A percentile compares a stretch with the other conserved stretches of the same genome.
Evolutionary conservation across 1,140 invertebrate genomes (phyloP).

Genomic region (Linepithema humile): DNA sequence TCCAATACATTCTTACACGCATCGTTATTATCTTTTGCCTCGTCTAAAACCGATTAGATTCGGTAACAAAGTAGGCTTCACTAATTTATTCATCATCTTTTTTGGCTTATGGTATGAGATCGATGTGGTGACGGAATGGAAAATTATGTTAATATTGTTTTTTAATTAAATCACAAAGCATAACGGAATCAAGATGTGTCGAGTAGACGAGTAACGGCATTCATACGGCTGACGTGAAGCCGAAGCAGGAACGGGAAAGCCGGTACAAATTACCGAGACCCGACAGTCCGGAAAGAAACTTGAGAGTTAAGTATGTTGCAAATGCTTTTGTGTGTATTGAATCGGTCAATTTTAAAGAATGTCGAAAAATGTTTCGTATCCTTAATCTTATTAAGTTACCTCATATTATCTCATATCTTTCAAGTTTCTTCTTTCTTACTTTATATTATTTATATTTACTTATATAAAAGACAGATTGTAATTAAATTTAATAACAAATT

Average conservation of each 20-base stretch:
- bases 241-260: not conserved
- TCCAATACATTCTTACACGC: too few species aligned
- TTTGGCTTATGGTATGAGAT: not conserved
- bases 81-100: not conserved
- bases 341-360: too few species aligned
- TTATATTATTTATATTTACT: too few species aligned
- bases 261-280: not conserved
- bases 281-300: not conserved
- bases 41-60: too few species aligned
- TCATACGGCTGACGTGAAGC: slow-evolving; percentile 9
- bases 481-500: too few species aligned
- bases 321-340: not conserved
- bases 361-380: too few species aligned
- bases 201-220: slow-evolving; percentile 35
- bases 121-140: not conserved
- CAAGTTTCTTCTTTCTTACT: too few species aligned
- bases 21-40: too few species aligned
- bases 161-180: slow-evolving; percentile 4
- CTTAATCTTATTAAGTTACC: too few species aligned
- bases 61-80: not conserved
- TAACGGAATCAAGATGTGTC: slow-evolving; percentile 13
- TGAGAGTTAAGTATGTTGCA: not conserved
- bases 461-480: too few species aligned
- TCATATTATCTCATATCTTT: too few species aligned
- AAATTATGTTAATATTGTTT: not conserved